Percentiles rank a stretch among this genome's conserved stretches.
Conservation (phyloP, 2,797 vertebrate species). For the Ceryle rudis region DNA sequence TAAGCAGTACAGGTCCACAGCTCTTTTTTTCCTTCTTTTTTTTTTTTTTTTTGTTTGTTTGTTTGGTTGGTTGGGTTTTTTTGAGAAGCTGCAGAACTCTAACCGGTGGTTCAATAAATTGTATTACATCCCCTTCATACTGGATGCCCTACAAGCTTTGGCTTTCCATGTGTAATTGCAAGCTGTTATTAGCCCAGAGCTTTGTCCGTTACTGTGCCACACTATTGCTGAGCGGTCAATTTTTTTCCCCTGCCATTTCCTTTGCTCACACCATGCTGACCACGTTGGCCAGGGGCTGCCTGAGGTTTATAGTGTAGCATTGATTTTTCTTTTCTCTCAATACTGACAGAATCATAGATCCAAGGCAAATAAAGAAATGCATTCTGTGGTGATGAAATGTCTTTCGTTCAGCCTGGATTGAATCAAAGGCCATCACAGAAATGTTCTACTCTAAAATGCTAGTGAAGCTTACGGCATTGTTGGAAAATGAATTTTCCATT, state of each 20-base stretch:
- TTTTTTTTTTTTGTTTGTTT: conserved; percentile 40
- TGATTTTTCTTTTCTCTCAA: conserved; percentile 96
- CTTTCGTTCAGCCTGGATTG: conserved; percentile 84
- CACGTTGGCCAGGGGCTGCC: conserved; percentile 86
- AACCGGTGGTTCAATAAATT: conserved; percentile 82
- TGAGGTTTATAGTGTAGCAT: conserved; percentile 88
- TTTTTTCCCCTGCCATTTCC: conserved; percentile 85
- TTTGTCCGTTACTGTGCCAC: conserved; percentile 82
- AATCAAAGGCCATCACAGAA: conserved; percentile 85
- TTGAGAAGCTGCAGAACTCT: conserved; percentile 82
- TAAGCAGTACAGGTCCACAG: conserved; percentile 68
- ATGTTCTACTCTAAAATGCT: conserved; percentile 79
- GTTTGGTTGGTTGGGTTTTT: no score
- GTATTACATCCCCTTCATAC: conserved; percentile 79
- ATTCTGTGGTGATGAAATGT: conserved; percentile 87
- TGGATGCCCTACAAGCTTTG: conserved; percentile 80
- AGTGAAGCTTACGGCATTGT: conserved; percentile 78
- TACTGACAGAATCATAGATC: conserved; percentile 99
- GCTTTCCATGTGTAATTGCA: conserved; percentile 86
- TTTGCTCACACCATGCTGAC: conserved; percentile 85
- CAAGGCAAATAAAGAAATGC: conserved; percentile 90
- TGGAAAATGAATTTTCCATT: conserved; percentile 82
- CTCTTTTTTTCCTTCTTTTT: conserved; percentile 21
- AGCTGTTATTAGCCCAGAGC: conserved; percentile 86
- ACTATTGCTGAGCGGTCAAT: conserved; percentile 86